phyloP scores from a whole-genome alignment of 2,797 vertebrate genomes.

The Tapirus indicus region DNA sequence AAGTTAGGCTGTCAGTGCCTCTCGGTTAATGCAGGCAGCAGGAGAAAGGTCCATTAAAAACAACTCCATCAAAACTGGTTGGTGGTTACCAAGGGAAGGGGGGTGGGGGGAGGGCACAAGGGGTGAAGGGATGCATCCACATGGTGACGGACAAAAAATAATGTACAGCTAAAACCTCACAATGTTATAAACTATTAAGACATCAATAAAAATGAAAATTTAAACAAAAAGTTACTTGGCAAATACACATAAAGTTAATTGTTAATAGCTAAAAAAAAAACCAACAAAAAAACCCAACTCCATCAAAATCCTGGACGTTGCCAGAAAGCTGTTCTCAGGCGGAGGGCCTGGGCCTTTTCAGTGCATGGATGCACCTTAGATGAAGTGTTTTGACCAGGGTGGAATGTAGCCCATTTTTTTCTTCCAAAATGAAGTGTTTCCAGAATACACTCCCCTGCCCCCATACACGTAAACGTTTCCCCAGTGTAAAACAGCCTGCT shows the following conservation, averaged over 20 bases:
- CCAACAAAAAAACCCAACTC: background rate
- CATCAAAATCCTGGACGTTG: background rate
- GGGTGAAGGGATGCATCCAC: too few species aligned
- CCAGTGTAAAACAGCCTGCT: background rate
- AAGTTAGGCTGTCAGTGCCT: background rate
- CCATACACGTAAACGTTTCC: background rate
- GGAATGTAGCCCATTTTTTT: background rate
- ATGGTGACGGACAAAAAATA: too few species aligned
- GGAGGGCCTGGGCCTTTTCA: background rate
- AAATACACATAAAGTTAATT: too few species aligned
- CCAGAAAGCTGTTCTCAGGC: background rate
- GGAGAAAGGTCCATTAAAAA: slow-evolving; percentile 13
- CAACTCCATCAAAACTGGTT: background rate
- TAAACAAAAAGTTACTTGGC: too few species aligned
- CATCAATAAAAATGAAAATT: too few species aligned
- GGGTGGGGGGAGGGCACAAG: too few species aligned
- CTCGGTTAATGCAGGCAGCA: background rate
- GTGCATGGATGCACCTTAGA: background rate
- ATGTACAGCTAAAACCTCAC: too few species aligned
- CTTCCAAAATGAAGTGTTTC: slow-evolving; percentile 9
- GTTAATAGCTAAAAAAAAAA: too few species aligned
- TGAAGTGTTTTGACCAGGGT: background rate
- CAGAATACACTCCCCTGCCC: background rate
- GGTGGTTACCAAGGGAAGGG: too few species aligned
- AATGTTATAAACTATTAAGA: too few species aligned